Evolutionary conservation across 2,888 invertebrate genomes (phyloP).

Genomic region (Temnothorax ravouxi): DNA sequence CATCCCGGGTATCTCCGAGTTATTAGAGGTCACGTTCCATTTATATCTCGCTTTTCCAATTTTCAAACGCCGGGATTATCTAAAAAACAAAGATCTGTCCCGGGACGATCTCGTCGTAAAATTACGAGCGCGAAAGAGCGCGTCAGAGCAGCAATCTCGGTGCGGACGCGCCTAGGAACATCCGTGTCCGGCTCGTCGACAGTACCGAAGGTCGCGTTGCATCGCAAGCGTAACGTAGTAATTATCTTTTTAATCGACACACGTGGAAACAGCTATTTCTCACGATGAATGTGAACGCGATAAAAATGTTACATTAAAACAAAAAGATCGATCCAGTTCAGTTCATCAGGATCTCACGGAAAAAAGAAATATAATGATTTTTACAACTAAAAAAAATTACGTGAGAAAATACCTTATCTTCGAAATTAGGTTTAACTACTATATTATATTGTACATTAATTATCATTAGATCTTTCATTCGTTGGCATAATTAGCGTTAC

Average conservation of each 20-base stretch:
- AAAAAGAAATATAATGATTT: neutral
- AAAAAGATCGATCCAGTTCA: slow-evolving; percentile 63
- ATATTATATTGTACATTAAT: neutral
- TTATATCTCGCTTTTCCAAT: slow-evolving; percentile 56
- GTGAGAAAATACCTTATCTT: neutral
- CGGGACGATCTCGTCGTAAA: slow-evolving; percentile 13
- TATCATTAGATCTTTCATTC: neutral
- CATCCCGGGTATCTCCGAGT: slow-evolving; percentile 59
- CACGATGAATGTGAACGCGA: slow-evolving; percentile 64
- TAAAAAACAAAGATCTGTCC: neutral
- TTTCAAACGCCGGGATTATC: slow-evolving; percentile 23
- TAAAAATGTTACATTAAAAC: slow-evolving; percentile 61
- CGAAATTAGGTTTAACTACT: neutral
- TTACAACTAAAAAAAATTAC: neutral
- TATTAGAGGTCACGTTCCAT: slow-evolving; percentile 56
- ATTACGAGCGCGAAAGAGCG: slow-evolving; percentile 15
- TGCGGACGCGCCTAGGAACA: slow-evolving; percentile 25
- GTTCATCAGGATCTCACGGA: neutral
- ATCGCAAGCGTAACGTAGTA: slow-evolving; percentile 74
- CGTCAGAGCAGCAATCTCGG: slow-evolving; percentile 12
- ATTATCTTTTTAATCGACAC: slow-evolving; percentile 73
- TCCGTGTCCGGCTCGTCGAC: slow-evolving; percentile 62
- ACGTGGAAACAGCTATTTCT: slow-evolving; percentile 73
- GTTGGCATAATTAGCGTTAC: neutral
- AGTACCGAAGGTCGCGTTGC: slow-evolving; percentile 70